Evolutionary conservation across 2,888 invertebrate genomes (phyloP).

Genomic region (Clusia tigrina): DNA sequence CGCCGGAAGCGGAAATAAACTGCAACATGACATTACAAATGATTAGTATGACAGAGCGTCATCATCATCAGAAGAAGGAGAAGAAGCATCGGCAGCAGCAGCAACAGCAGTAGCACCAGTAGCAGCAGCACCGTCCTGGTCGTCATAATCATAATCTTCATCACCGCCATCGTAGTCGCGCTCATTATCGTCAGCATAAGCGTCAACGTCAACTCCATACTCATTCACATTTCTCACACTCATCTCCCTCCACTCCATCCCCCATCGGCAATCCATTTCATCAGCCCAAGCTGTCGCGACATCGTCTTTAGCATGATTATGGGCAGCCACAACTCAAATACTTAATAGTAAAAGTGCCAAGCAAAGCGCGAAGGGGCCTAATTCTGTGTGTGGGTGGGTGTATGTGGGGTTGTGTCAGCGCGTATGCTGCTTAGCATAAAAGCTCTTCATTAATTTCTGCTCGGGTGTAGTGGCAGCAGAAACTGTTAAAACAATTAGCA

Average conservation of each 20-base stretch:
- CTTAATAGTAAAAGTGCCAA: too few species aligned
- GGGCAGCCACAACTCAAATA: neutral
- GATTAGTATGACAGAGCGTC: neutral
- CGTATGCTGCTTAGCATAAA: neutral
- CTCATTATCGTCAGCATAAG: too few species aligned
- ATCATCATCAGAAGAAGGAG: too few species aligned
- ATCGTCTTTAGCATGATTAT: too few species aligned
- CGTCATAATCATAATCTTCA: too few species aligned
- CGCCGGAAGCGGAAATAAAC: neutral
- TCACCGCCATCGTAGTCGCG: too few species aligned
- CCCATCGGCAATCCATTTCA: too few species aligned
- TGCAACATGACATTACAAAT: neutral
- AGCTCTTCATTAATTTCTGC: neutral
- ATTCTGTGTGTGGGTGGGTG: constrained; percentile 3
- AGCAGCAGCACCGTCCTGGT: neutral
- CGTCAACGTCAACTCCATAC: too few species aligned
- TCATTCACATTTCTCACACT: too few species aligned
- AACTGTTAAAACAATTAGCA: neutral
- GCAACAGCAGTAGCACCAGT: neutral
- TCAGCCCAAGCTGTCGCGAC: too few species aligned
- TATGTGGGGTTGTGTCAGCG: neutral
- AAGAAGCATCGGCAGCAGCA: neutral
- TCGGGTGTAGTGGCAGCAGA: neutral
- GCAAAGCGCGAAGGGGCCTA: neutral
- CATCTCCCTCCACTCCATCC: too few species aligned